Conservation (phyloP, 2,113 vertebrate species). For the Heterochromis multidens region DNA sequence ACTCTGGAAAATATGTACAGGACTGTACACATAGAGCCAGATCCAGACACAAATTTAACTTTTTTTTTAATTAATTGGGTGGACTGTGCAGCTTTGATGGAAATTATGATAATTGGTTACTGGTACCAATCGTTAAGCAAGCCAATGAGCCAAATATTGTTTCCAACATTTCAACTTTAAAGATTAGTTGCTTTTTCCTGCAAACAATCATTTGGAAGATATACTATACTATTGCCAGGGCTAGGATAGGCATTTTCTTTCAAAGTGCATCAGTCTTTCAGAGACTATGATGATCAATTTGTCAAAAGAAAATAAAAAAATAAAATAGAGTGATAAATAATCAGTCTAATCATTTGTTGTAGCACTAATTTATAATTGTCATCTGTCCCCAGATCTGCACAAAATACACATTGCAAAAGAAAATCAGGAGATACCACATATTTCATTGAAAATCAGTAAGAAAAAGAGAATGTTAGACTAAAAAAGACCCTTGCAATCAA, state of each 20-base stretch:
- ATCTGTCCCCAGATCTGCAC: not conserved
- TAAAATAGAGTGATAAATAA: not conserved
- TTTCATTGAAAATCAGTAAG: not conserved
- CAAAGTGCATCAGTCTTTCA: not conserved
- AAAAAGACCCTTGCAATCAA: not conserved
- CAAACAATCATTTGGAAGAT: not conserved
- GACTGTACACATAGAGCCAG: not conserved
- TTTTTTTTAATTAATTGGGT: not conserved
- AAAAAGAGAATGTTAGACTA: not conserved
- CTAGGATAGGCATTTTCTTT: not conserved
- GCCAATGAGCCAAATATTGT: not conserved
- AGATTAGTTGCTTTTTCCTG: not conserved
- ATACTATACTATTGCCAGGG: not conserved
- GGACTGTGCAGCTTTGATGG: not conserved
- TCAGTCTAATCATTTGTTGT: not conserved
- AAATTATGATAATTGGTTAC: not conserved
- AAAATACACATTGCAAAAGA: not conserved
- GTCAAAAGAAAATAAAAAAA: not conserved
- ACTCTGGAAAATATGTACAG: not conserved
- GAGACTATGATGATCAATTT: not conserved
- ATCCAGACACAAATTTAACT: not conserved
- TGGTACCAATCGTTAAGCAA: not conserved
- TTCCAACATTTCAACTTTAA: not conserved
- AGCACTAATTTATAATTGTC: not conserved
- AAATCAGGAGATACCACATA: not conserved